Evolutionary conservation across 2,888 invertebrate species (phyloP), one percentile per base, ranked within the genome.

Genomic region (Pilophorus perplexus): DNA sequence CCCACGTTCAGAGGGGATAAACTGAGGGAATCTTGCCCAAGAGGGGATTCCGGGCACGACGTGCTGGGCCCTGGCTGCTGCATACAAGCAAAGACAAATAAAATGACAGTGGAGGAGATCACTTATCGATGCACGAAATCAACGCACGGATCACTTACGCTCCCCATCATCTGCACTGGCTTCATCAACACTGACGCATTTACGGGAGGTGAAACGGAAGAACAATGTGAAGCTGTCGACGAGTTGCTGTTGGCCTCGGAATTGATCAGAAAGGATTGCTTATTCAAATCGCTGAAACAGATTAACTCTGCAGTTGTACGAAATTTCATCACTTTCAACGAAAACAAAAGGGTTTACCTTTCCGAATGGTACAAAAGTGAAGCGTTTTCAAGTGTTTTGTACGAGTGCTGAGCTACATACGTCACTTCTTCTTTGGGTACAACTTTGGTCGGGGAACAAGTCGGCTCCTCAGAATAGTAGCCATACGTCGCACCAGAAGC

Each of bases 1-100:
- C 67, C 68, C 18, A 72, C 70, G 52, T 72, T 71, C 42, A 72
- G 66, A 20, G 73, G 72, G 5, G 73, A 73, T 52, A 72, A 68
- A 59, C 71, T 72, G 16, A 73, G 72, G 4, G 71, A 71, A 27
- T 72, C 72, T 8, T 72, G 71, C 8, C 67, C 57, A 23, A 33
- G 46, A 2, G 64, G 38, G 40, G 68, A 68, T 37, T 62, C 62
- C 4, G 62, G 62, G 28, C 62, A 62, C 23, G 50, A 46, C 12
- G 48, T 38, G 48, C 50, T 62, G 10, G 62, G 33, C 8, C 40
- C 59, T 2, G 59, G 10, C 27, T 59, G 59, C 42, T 59, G 59
- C 37, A 23, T 23, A 46, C 23, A 10, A 33, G 33, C 6, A 33
- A 33, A 6, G 10, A 33, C 33, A 33, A 6, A 33, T 33, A 10